phyloP scores from a whole-genome alignment of 2,113 vertebrate species.

The Bettongia penicillata region DNA sequence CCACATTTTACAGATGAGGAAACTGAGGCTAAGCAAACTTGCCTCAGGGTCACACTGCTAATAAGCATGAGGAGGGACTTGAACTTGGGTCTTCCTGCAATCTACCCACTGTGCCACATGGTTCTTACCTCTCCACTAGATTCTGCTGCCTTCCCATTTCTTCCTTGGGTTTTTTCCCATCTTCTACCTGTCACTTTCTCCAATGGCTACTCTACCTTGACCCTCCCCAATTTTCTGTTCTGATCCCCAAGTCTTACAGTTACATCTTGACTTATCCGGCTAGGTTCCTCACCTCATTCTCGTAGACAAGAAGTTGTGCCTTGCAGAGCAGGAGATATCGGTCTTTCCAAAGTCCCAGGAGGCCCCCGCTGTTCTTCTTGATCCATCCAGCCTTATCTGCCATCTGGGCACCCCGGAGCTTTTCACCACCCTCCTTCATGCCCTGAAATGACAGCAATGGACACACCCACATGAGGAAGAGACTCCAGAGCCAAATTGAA shows the following conservation, averaged over 20 bases:
- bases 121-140: background rate
- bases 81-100: background rate
- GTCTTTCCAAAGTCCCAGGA: constrained; percentile 93
- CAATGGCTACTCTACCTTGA: too few species aligned
- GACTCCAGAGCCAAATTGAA: background rate
- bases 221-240: background rate
- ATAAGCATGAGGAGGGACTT: background rate
- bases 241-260: background rate
- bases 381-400: constrained; percentile 93
- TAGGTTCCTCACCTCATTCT: constrained; percentile 89
- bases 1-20: background rate
- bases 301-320: constrained; percentile 90
- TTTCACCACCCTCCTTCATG: constrained; percentile 87
- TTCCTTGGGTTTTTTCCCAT: background rate
- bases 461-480: background rate
- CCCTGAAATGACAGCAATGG: constrained; percentile 74
- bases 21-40: background rate
- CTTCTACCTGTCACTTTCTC: background rate
- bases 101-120: background rate
- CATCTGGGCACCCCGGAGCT: constrained; percentile 78
- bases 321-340: constrained; percentile 92
- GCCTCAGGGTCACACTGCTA: background rate
- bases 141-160: background rate
- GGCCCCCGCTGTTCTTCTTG: constrained; percentile 91
- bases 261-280: background rate